Evolutionary conservation across 2,888 invertebrate genomes (phyloP).

Genomic region (Nudaria mundana): DNA sequence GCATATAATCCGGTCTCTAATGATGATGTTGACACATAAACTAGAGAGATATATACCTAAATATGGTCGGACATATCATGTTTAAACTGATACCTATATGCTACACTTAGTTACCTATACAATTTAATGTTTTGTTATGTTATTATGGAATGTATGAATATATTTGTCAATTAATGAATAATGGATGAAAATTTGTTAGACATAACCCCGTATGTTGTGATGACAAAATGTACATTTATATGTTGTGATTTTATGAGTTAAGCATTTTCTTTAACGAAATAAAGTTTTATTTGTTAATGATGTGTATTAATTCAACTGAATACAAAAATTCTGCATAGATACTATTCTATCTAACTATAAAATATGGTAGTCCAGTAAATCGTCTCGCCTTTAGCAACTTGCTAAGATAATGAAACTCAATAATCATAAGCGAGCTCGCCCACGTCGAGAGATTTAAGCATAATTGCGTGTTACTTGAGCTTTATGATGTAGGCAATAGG

Average conservation of each 20-base stretch:
- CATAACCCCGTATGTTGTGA: conserved; percentile 43
- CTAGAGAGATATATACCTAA: conserved; percentile 40
- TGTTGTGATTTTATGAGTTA: conserved; percentile 63
- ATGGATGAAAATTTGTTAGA: conserved; percentile 30
- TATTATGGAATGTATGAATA: conserved; percentile 5
- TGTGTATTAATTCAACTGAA: conserved; percentile 11
- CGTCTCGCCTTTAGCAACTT: conserved; percentile 9
- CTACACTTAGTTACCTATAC: too few relatives aligned
- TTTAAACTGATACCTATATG: conserved; percentile 30
- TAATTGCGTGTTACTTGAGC: conserved; percentile 26
- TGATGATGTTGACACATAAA: conserved; percentile 5
- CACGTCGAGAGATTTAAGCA: conserved; percentile 32
- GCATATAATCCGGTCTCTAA: too few relatives aligned
- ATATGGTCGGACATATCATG: conserved; percentile 64
- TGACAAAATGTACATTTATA: conserved; percentile 38
- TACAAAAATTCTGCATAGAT: too few relatives aligned
- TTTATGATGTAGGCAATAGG: conserved; percentile 37
- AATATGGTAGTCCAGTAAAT: conserved; percentile 10
- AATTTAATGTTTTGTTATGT: conserved; percentile 28
- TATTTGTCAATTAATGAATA: conserved; percentile 30
- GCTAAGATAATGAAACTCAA: conserved; percentile 35
- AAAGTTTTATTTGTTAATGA: conserved; percentile 65
- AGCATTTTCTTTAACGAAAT: conserved; percentile 46
- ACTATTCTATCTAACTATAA: too few relatives aligned
- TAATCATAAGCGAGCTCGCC: conserved; percentile 50